Conservation (phyloP, 2,113 vertebrate species). For the Craseonycteris thonglongyai region DNA sequence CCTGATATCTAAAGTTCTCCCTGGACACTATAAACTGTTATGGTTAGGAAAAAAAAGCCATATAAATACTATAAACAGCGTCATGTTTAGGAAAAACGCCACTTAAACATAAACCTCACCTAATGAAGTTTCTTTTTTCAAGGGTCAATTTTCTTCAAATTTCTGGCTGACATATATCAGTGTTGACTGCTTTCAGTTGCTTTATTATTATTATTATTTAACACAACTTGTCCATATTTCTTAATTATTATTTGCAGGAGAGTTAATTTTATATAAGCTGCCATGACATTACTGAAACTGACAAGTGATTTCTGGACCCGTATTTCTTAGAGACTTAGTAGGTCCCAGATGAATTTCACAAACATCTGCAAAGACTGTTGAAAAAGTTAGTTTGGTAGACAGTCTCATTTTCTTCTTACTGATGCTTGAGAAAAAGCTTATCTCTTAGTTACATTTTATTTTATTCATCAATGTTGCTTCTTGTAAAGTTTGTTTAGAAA, state of each 20-base stretch:
- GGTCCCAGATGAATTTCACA: not conserved
- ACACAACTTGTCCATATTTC: not conserved
- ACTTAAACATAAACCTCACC: not conserved
- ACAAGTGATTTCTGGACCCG: not conserved
- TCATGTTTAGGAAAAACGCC: not conserved
- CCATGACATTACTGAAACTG: not conserved
- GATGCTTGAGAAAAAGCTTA: not conserved
- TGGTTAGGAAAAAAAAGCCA: not conserved
- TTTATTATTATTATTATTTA: not conserved
- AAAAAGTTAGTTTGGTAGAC: not conserved
- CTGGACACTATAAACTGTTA: not conserved
- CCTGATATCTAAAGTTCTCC: not conserved
- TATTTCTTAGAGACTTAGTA: not conserved
- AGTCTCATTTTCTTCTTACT: not conserved
- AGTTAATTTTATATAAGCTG: not conserved
- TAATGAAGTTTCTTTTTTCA: not conserved
- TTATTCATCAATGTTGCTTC: not conserved
- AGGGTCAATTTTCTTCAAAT: not conserved
- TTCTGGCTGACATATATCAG: not conserved
- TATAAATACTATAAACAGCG: not conserved
- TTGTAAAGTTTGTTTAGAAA: conserved; percentile 42
- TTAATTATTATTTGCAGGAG: not conserved
- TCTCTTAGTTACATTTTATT: not conserved
- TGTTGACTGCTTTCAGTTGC: not conserved
- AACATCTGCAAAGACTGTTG: not conserved